These are phyloP conservation scores for Macrobrachium rosenbergii DNA, from an alignment of 1,140 invertebrate species.

Conservation along the genomic window DNA sequence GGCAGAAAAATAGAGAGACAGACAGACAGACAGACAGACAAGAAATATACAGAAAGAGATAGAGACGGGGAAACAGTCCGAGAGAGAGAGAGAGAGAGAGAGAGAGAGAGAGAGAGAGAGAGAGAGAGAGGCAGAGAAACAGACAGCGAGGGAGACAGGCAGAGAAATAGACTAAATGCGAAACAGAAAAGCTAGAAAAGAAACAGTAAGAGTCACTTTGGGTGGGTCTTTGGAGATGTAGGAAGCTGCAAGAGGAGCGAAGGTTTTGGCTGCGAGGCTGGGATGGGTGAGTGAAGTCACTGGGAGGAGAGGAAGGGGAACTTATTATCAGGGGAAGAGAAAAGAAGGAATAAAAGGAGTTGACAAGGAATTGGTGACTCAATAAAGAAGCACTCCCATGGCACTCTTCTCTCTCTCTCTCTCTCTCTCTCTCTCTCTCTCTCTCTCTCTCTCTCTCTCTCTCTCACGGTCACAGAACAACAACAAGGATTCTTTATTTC, in stretches of 20 bases:
- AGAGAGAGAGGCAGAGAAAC: background rate
- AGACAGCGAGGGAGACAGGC: background rate
- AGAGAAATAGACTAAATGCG: too few relatives aligned
- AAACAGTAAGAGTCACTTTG: too few relatives aligned
- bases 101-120: too few relatives aligned
- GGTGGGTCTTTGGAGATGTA: too few relatives aligned
- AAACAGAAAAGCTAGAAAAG: too few relatives aligned
- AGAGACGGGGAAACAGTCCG: background rate
- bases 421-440: conserved; percentile 29
- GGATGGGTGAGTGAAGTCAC: background rate
- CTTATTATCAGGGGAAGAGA: background rate
- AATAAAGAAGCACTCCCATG: background rate
- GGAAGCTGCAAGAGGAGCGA: background rate
- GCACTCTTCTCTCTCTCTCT: conserved; percentile 24
- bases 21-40: background rate
- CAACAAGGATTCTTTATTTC: too few relatives aligned
- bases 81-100: conserved; percentile 21
- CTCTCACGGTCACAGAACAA: too few relatives aligned
- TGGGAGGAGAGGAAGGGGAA: background rate
- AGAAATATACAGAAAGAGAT: background rate
- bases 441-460: conserved; percentile 2
- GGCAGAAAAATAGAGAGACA: background rate
- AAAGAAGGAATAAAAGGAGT: background rate
- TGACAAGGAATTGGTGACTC: background rate
- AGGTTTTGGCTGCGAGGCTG: background rate